These are phyloP conservation scores for Anguilla megastoma DNA, from an alignment of 2,797 vertebrate genomes.

Conservation along the genomic window DNA sequence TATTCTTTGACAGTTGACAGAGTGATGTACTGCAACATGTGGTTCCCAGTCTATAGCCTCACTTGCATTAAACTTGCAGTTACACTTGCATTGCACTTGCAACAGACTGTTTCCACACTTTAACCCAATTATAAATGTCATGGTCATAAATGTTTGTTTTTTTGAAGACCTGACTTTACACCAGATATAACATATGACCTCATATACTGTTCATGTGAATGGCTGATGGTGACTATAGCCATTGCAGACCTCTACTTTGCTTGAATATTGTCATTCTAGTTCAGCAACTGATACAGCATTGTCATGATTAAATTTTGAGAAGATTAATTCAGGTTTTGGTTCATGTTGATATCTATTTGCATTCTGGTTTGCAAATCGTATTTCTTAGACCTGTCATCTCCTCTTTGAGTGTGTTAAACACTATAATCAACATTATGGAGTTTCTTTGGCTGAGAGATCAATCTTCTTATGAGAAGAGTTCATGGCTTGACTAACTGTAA, in stretches of 20 bases:
- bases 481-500: background rate
- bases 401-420: background rate
- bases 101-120: background rate
- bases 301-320: background rate
- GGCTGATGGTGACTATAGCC: background rate
- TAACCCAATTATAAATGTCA: background rate
- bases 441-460: background rate
- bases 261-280: no score
- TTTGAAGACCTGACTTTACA: background rate
- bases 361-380: background rate
- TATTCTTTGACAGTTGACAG: background rate
- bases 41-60: background rate
- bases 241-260: background rate
- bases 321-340: background rate
- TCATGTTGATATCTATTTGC: background rate
- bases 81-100: background rate
- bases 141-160: background rate
- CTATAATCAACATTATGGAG: conserved; percentile 11
- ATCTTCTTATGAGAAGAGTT: background rate
- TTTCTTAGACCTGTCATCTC: background rate
- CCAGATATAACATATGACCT: background rate
- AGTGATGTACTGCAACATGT: background rate
- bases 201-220: background rate
- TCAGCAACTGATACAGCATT: background rate
- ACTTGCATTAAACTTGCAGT: background rate